Evolutionary conservation across 1,140 invertebrate species (phyloP).

Genomic region (Calephelis virginiensis): DNA sequence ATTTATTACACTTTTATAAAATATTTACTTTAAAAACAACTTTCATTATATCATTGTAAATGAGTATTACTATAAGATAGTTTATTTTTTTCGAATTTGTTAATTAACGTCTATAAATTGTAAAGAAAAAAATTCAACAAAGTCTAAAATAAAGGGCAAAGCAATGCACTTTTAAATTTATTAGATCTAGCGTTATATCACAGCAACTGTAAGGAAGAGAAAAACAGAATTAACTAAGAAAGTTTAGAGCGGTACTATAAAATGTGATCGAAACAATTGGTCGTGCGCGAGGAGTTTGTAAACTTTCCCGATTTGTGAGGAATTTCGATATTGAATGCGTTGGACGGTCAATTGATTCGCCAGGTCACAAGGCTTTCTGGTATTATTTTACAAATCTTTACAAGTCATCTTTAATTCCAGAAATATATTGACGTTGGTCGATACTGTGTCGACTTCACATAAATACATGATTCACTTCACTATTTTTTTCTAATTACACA

Average conservation of each 20-base stretch:
- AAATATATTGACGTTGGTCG: neutral
- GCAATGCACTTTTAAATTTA: neutral
- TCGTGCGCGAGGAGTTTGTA: neutral
- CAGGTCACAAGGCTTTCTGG: neutral
- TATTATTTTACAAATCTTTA: slow-evolving; percentile 19
- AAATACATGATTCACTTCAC: neutral
- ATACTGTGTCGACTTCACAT: neutral
- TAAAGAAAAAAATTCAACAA: neutral
- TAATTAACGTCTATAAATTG: too few species aligned
- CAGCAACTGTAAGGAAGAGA: neutral
- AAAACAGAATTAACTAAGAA: slow-evolving; percentile 6
- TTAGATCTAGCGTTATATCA: neutral
- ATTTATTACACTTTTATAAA: too few species aligned
- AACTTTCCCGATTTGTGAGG: slow-evolving; percentile 6
- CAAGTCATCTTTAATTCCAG: slow-evolving; percentile 1
- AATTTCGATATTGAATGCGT: slow-evolving; percentile 8
- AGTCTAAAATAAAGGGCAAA: neutral
- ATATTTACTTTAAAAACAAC: too few species aligned
- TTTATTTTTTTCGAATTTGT: too few species aligned
- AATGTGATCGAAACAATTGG: slow-evolving; percentile 10
- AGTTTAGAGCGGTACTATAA: slow-evolving; percentile 7
- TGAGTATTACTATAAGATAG: too few species aligned
- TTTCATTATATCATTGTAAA: too few species aligned
- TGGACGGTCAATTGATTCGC: slow-evolving; percentile 1
- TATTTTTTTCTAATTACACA: too few species aligned